These are phyloP conservation scores for Criorhina ranunculi DNA, from an alignment of 2,888 invertebrate genomes.

Conservation along the genomic window DNA sequence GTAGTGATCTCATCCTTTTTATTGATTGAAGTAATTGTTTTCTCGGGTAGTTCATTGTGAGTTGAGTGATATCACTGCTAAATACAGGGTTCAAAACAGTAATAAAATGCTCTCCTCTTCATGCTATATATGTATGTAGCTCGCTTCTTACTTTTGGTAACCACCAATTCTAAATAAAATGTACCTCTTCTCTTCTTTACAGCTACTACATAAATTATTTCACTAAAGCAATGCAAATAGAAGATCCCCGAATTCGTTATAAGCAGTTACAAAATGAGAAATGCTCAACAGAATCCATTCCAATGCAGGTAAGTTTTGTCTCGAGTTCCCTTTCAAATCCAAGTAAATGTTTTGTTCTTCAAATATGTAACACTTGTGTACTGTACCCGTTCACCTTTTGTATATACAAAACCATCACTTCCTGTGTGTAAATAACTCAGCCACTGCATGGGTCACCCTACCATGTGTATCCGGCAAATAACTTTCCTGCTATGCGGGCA, in stretches of 20 bases:
- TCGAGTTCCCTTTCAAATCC: not conserved
- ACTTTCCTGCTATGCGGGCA: slow-evolving; percentile 87
- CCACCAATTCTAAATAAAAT: not conserved
- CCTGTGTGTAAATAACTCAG: slow-evolving; percentile 79
- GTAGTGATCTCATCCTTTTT: no score
- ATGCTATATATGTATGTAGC: no score
- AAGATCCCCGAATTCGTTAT: slow-evolving; percentile 89
- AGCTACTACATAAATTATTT: slow-evolving; percentile 92
- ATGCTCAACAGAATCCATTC: slow-evolving; percentile 86
- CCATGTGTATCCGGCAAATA: slow-evolving; percentile 89
- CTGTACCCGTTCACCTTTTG: slow-evolving; percentile 22
- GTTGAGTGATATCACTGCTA: no score
- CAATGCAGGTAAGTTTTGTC: slow-evolving; percentile 86
- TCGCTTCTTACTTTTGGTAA: not conserved
- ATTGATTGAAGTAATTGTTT: no score
- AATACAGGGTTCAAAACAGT: no score
- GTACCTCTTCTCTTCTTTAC: slow-evolving; percentile 76
- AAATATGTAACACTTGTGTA: slow-evolving; percentile 9
- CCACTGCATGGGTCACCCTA: slow-evolving; percentile 89
- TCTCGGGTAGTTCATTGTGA: no score
- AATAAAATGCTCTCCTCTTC: no score
- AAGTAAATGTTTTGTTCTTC: slow-evolving; percentile 12
- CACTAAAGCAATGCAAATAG: slow-evolving; percentile 90
- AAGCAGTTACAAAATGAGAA: slow-evolving; percentile 85
- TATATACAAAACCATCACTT: slow-evolving; percentile 75